A percentile compares a stretch with the other conserved stretches of the same genome.
Conservation (phyloP, 2,797 vertebrate genomes). For the Oreortyx pictus region DNA sequence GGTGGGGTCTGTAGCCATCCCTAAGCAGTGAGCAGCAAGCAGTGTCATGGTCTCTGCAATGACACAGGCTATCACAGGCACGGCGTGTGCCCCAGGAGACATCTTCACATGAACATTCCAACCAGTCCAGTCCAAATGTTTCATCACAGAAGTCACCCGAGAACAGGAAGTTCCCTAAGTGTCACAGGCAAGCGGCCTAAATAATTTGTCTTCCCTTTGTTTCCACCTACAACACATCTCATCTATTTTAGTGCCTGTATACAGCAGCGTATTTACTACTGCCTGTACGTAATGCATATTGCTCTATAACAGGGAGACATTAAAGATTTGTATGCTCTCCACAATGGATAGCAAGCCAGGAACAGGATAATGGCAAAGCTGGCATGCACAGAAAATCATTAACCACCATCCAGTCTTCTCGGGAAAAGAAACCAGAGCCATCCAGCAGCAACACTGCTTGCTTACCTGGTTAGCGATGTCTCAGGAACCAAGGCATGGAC, state of each 20-base stretch:
- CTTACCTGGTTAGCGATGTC: background rate
- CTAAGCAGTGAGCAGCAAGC: fast-evolving
- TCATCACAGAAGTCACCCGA: background rate
- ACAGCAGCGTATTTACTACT: background rate
- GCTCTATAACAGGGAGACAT: background rate
- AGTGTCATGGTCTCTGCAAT: background rate
- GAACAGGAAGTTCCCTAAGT: background rate
- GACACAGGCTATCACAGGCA: background rate
- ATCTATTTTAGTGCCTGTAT: background rate
- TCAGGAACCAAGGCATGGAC: fast-evolving
- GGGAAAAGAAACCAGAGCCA: background rate
- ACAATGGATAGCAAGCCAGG: background rate
- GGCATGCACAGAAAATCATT: background rate
- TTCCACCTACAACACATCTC: background rate
- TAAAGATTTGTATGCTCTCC: background rate
- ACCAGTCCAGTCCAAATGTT: fast-evolving
- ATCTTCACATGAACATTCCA: background rate
- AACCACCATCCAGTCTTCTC: background rate
- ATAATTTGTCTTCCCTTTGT: background rate
- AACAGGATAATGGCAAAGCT: background rate
- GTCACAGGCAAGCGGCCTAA: background rate
- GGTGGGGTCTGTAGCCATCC: background rate
- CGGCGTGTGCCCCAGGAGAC: background rate
- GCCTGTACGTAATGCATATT: no score
- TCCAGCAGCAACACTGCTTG: background rate